phyloP scores from a whole-genome alignment of 2,888 invertebrate species.

The Drosophila bunnanda region DNA sequence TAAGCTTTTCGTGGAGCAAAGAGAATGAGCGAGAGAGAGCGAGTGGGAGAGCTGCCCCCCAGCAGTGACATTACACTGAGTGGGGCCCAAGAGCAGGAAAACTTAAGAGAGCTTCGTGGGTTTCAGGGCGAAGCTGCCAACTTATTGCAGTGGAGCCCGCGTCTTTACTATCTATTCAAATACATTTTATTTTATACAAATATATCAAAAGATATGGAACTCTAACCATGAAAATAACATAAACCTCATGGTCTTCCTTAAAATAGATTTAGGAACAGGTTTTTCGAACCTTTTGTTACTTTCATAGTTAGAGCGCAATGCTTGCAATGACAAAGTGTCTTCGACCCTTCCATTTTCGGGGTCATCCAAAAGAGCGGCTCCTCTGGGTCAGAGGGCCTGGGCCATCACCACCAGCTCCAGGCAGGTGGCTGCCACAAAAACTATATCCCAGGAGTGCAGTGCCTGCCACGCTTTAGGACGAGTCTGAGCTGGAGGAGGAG shows the following conservation, averaged over 20 bases:
- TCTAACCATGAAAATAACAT: slow-evolving; percentile 3
- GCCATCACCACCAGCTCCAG: slow-evolving; percentile 3
- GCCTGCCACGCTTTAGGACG: slow-evolving; percentile 49
- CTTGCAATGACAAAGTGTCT: slow-evolving; percentile 36
- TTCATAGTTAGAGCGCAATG: slow-evolving; percentile 1
- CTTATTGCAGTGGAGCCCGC: slow-evolving; percentile 46
- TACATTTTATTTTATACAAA: slow-evolving; percentile 36
- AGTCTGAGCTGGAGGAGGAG: slow-evolving; percentile 62
- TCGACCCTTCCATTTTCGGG: slow-evolving; percentile 32
- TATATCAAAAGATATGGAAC: slow-evolving; percentile 64
- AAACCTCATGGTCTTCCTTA: not conserved
- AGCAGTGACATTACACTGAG: slow-evolving; percentile 16
- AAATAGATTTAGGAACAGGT: not conserved
- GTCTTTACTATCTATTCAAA: slow-evolving; percentile 56
- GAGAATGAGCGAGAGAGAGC: slow-evolving; percentile 3
- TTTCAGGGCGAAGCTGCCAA: slow-evolving; percentile 42
- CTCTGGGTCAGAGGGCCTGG: not conserved
- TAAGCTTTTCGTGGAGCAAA: slow-evolving; percentile 32
- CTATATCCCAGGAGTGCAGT: slow-evolving; percentile 42
- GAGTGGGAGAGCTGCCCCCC: not conserved
- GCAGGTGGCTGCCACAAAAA: slow-evolving; percentile 52
- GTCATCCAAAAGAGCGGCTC: slow-evolving; percentile 37
- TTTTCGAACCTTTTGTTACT: not conserved
- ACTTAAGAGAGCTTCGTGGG: slow-evolving; percentile 4
- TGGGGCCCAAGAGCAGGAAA: slow-evolving; percentile 14